These are phyloP conservation scores for Menidia menidia DNA, from an alignment of 2,797 vertebrate species.

Conservation along the genomic window DNA sequence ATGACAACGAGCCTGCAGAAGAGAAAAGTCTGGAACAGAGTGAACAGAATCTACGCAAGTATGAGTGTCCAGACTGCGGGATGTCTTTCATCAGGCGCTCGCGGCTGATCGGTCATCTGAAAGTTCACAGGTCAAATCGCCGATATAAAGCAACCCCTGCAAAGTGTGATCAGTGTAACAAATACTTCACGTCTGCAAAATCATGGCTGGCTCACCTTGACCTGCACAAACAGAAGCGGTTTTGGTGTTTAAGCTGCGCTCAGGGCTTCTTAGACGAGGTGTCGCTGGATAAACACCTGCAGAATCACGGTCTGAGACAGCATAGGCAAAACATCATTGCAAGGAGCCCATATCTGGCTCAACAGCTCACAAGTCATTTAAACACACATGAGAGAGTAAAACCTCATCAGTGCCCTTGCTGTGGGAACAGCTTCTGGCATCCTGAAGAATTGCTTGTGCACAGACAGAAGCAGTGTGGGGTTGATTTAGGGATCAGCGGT, in stretches of 20 bases:
- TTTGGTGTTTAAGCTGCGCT: constrained; percentile 73
- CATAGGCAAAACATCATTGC: constrained; percentile 30
- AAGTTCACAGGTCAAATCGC: constrained; percentile 36
- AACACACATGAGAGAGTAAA: constrained; percentile 37
- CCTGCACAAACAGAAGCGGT: constrained; percentile 59
- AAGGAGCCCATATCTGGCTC: constrained; percentile 35
- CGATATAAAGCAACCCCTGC: not conserved
- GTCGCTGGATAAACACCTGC: constrained; percentile 61
- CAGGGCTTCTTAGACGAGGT: constrained; percentile 63
- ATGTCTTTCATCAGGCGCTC: constrained; percentile 50
- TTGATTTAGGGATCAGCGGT: not conserved
- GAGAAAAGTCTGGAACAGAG: accelerated
- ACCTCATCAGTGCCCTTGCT: constrained; percentile 53
- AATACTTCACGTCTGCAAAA: constrained; percentile 41
- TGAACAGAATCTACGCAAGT: constrained; percentile 9
- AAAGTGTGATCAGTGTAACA: constrained; percentile 71
- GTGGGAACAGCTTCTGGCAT: constrained; percentile 54
- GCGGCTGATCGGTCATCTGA: constrained; percentile 59
- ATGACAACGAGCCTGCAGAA: not conserved
- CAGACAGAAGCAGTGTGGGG: constrained; percentile 31
- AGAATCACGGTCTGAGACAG: constrained; percentile 48
- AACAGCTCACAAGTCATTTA: constrained; percentile 42
- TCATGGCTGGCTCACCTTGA: constrained; percentile 60
- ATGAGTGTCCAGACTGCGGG: constrained; percentile 71
- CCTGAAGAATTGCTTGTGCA: constrained; percentile 38